A percentile compares a stretch with the other conserved stretches of the same genome.
phyloP scores from a whole-genome alignment of 2,113 vertebrate species.

The Orycteropus afer region DNA sequence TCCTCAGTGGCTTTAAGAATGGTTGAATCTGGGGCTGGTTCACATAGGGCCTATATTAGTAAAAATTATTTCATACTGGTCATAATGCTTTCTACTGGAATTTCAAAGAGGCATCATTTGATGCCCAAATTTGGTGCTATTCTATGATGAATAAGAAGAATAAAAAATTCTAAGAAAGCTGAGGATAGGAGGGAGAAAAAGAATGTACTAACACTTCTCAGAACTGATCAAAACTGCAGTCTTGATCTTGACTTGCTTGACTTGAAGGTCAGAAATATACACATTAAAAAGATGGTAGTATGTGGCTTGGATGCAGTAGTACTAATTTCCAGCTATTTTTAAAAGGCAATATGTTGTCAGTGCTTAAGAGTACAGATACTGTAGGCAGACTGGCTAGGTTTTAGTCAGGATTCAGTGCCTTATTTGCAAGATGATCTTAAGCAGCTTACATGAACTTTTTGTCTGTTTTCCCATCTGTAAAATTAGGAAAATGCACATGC shows the following conservation, averaged over 20 bases:
- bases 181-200: not conserved
- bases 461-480: conserved; percentile 23
- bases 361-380: not conserved
- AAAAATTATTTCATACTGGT: not conserved
- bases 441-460: not conserved
- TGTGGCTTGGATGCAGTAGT: not conserved
- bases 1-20: not conserved
- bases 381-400: not conserved
- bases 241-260: not conserved
- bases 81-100: not conserved
- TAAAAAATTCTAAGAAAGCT: not conserved
- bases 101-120: not conserved
- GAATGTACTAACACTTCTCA: not conserved
- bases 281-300: not conserved
- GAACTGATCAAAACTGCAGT: not conserved
- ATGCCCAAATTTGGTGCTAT: not conserved
- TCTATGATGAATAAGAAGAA: not conserved
- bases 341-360: not conserved
- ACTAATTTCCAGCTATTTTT: not conserved
- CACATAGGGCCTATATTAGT: not conserved
- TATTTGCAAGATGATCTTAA: not conserved
- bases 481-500: not conserved
- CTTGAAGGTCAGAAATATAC: not conserved
- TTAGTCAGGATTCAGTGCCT: not conserved
- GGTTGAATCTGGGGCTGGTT: not conserved